Conservation (phyloP, 2,888 invertebrate species). For the Aphidius colemani region DNA sequence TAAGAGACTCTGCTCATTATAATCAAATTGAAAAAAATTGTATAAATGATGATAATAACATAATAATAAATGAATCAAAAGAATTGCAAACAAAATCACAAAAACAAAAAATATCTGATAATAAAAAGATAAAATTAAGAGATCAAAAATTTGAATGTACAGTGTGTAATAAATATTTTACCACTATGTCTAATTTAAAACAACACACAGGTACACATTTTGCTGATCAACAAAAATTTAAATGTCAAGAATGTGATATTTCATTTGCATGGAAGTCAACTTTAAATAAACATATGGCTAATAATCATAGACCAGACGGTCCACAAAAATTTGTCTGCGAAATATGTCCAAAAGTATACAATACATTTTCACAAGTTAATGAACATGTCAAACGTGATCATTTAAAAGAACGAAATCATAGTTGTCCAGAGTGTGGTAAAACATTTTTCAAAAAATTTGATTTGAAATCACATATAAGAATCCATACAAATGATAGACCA, state of each 20-base stretch:
- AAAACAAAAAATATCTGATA: conserved; percentile 1
- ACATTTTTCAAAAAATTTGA: conserved; percentile 58
- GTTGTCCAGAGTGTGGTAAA: conserved; percentile 53
- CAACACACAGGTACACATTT: conserved; percentile 58
- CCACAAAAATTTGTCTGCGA: conserved; percentile 52
- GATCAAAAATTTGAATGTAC: conserved; percentile 47
- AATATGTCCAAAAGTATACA: conserved; percentile 52
- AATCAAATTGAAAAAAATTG: conserved; percentile 3
- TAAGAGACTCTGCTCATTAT: conserved; percentile 36
- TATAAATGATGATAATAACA: background rate
- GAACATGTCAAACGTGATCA: conserved; percentile 58
- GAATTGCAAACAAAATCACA: too few species aligned
- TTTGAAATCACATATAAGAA: conserved; percentile 55
- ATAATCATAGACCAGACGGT: conserved; percentile 48
- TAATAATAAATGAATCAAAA: background rate
- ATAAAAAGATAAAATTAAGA: conserved; percentile 40
- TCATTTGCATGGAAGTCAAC: conserved; percentile 59
- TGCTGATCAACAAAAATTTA: conserved; percentile 52
- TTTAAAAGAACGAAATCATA: conserved; percentile 53
- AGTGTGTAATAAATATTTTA: conserved; percentile 54
- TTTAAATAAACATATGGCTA: conserved; percentile 54
- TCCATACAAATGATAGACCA: conserved; percentile 56
- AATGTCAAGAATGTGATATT: conserved; percentile 52
- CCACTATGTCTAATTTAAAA: conserved; percentile 53
- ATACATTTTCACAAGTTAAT: conserved; percentile 53